phyloP scores from a whole-genome alignment of 2,888 invertebrate genomes.

The Nezara viridula region DNA sequence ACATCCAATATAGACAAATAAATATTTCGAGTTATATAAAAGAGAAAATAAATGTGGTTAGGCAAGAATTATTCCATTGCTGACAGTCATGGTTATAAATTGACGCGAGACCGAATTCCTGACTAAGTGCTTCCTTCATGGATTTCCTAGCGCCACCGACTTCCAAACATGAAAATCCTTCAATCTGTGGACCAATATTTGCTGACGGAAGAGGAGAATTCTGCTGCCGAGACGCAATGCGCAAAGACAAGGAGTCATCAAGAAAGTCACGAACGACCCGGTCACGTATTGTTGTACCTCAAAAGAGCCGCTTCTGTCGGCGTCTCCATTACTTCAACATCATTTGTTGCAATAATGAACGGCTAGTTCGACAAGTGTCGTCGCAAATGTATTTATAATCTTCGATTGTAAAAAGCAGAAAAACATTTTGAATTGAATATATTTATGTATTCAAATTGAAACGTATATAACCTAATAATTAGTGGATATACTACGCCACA shows the following conservation, averaged over 20 bases:
- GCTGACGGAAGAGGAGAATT: neutral
- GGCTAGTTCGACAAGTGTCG: neutral
- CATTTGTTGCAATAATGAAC: neutral
- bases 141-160: neutral
- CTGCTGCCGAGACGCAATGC: neutral
- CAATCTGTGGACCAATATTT: neutral
- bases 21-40: neutral
- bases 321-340: neutral
- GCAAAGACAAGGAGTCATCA: neutral
- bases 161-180: conserved; percentile 4
- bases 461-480: no score
- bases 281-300: conserved; percentile 10
- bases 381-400: neutral
- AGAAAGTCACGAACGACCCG: neutral
- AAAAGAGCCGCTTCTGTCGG: neutral
- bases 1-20: neutral
- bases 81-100: conserved; percentile 2
- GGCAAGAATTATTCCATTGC: conserved; percentile 8
- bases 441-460: no score
- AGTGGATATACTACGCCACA: no score
- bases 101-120: conserved; percentile 2
- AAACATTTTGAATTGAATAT: no score
- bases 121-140: neutral
- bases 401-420: no score
- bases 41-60: conserved; percentile 11